phyloP scores from a whole-genome alignment of 2,888 invertebrate genomes.

The Clostera curtula region DNA sequence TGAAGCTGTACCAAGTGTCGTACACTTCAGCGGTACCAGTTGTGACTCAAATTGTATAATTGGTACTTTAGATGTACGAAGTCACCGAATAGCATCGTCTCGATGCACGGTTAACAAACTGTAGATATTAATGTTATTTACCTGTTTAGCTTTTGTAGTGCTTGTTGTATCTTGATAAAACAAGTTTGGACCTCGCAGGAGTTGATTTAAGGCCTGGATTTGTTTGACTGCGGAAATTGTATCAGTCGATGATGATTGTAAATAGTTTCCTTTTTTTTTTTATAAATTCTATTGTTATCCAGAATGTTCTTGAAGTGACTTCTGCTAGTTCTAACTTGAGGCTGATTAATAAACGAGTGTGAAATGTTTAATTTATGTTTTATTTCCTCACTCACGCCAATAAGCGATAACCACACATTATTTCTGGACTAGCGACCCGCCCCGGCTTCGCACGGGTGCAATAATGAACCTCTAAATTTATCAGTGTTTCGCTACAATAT shows the following conservation, averaged over 20 bases:
- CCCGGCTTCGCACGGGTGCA: too few species aligned
- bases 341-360: conserved; percentile 63
- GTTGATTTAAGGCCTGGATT: too few species aligned
- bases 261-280: too few species aligned
- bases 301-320: too few species aligned
- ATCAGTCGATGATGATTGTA: too few species aligned
- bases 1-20: conserved; percentile 25
- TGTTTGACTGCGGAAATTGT: too few species aligned
- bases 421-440: too few species aligned
- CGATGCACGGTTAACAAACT: conserved; percentile 31
- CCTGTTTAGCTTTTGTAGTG: conserved; percentile 52
- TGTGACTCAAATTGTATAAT: conserved; percentile 4
- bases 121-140: conserved; percentile 56
- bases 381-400: conserved; percentile 7
- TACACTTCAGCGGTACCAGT: conserved; percentile 1
- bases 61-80: conserved; percentile 11
- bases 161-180: conserved; percentile 46
- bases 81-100: conserved; percentile 22
- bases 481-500: too few species aligned
- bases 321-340: conserved; percentile 52
- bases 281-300: too few species aligned
- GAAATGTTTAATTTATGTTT: conserved; percentile 35
- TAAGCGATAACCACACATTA: too few species aligned
- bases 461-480: too few species aligned
- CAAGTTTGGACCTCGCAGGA: too few species aligned